Percentiles rank a stretch among this genome's conserved stretches.
These are phyloP conservation scores for Columbina picui DNA, from an alignment of 2,113 vertebrate genomes.

Conservation along the genomic window DNA sequence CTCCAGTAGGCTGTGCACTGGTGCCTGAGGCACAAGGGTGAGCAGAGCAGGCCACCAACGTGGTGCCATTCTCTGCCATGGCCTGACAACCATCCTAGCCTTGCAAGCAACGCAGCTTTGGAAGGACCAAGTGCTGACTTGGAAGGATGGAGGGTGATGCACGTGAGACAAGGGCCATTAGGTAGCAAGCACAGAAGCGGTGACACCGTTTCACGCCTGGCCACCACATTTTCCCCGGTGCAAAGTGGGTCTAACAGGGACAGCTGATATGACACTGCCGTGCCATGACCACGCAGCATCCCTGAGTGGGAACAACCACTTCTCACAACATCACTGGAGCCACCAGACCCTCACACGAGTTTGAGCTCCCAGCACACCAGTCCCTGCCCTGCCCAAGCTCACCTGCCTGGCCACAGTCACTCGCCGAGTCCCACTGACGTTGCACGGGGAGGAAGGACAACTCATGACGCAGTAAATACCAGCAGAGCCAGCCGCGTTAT, in stretches of 20 bases:
- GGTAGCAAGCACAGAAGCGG: background rate
- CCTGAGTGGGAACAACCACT: background rate
- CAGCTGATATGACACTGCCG: fast-evolving
- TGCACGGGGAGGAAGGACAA: background rate
- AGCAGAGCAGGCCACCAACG: fast-evolving
- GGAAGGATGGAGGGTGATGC: background rate
- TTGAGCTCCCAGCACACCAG: background rate
- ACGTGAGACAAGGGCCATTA: background rate
- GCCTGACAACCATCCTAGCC: background rate
- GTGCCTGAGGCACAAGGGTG: background rate
- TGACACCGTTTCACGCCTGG: background rate
- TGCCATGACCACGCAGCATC: fast-evolving
- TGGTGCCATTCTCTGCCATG: background rate
- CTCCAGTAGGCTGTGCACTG: fast-evolving
- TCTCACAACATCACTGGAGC: background rate
- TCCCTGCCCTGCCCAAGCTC: background rate
- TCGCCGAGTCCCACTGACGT: fast-evolving
- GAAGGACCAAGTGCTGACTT: background rate
- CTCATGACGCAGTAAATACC: background rate
- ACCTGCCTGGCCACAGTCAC: background rate
- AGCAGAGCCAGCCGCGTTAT: background rate
- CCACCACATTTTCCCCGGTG: background rate
- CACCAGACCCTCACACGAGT: fast-evolving
- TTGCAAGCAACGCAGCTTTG: background rate
- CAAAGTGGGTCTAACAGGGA: background rate